A percentile compares a stretch with the other conserved stretches of the same genome.
These are phyloP conservation scores for Sinelater perroti DNA, from an alignment of 2,888 invertebrate genomes.

Conservation along the genomic window DNA sequence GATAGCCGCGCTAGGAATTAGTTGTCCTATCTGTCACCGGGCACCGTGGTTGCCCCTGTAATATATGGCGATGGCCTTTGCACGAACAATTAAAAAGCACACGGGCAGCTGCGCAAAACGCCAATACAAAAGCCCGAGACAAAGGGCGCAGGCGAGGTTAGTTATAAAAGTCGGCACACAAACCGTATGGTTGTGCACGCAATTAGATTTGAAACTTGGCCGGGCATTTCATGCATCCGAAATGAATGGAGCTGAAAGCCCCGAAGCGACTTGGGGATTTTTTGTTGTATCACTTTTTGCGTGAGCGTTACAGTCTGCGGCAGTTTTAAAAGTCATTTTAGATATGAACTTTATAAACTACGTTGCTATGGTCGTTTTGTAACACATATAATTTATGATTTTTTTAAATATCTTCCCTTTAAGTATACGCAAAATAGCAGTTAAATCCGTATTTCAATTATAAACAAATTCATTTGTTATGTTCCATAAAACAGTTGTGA, in stretches of 20 bases:
- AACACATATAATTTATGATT: no score
- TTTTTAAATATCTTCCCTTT: no score
- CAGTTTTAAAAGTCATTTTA: no score
- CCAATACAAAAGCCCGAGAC: neutral
- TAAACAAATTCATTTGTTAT: no score
- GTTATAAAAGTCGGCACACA: constrained; percentile 20
- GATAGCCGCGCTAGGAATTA: constrained; percentile 12
- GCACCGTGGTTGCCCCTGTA: neutral
- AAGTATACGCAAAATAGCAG: no score
- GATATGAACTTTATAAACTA: no score
- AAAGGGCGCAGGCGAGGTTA: constrained; percentile 10
- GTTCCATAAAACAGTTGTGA: no score
- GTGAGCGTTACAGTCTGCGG: neutral
- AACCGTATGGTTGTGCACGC: constrained; percentile 25
- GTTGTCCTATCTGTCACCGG: constrained; percentile 14
- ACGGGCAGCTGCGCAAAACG: neutral
- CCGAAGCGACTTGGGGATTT: constrained; percentile 29
- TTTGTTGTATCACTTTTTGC: constrained; percentile 18
- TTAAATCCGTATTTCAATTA: no score
- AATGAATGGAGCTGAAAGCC: constrained; percentile 27
- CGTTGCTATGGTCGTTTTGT: no score
- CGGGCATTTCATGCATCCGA: constrained; percentile 24
- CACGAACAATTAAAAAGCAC: neutral
- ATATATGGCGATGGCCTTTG: neutral
- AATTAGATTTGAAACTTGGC: constrained; percentile 30